Evolutionary conservation across 2,113 vertebrate genomes (phyloP), one percentile per base, ranked within the genome.

Genomic region (Opisthocomus hoazin): DNA sequence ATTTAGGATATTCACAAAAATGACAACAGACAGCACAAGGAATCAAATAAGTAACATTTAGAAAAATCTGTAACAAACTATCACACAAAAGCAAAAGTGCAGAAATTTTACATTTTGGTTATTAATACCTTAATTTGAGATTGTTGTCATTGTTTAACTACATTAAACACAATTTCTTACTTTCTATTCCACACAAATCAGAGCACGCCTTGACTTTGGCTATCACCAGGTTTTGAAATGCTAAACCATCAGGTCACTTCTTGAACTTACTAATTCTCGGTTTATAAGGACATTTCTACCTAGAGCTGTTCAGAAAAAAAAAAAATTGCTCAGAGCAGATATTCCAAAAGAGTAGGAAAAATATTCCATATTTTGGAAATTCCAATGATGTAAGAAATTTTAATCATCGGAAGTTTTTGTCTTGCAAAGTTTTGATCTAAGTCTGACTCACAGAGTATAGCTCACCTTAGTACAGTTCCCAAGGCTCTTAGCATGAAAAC

Each of bases 361-460:
- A 15, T 32, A 8, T 30, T 70, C 4, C n/a, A n/a, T 63, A 15
- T 50, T 63, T 36, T 50, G 37, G n/a, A 73, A 76, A 80, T 69
- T 60, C 21, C 6, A 36, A 3, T 22, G 7, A 4, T 54, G 73
- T n/a, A 87, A 84, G 19, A 58, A 39, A 19, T 64, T 79, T 56
- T 76, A 80, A 30, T 45, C 2, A 27, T 53, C 32, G 50, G 16
- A 68, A 75, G 9, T 63, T 43, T 89, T 84, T 76, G 12, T 24
- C 34, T 71, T 87, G 10, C 13, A 27, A 80, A 87, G 20, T 69
- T 88, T 37, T 64, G 32, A 73, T 16, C 63, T 12, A 58, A 18
- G 7, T 68, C 0, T 1, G 9, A 80, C 26, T 23, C 53, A 64
- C 11, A 4, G 46, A 77, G 5, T 30, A 11, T 19, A 48, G n/a